These are phyloP conservation scores for Pomacea canaliculata DNA, from an alignment of 2,888 invertebrate species.

Conservation along the genomic window DNA sequence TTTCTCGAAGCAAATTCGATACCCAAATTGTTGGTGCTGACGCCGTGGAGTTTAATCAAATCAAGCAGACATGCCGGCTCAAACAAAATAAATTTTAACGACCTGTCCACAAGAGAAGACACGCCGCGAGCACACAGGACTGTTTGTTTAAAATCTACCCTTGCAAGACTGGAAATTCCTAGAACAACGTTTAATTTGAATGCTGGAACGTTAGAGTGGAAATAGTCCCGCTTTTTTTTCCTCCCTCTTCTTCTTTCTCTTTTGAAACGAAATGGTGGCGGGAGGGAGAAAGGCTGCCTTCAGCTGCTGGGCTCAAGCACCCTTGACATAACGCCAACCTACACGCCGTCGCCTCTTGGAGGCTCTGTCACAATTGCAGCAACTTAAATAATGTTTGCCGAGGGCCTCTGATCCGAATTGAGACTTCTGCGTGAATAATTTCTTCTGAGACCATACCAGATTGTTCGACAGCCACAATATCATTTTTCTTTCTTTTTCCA, in stretches of 20 bases:
- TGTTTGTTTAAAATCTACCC: constrained; percentile 3
- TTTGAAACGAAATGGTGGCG: not conserved
- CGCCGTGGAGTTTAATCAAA: constrained; percentile 1
- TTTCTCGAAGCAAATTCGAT: constrained; percentile 14
- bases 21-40: constrained; percentile 19
- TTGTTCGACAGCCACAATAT: not conserved
- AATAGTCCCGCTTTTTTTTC: constrained; percentile 4
- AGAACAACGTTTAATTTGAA: constrained; percentile 6
- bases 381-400: constrained; percentile 6
- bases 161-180: not conserved
- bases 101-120: constrained; percentile 4
- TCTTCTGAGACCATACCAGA: not conserved
- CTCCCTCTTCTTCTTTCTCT: not conserved
- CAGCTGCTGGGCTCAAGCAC: constrained; percentile 1
- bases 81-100: constrained; percentile 19
- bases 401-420: constrained; percentile 5
- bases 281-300: not conserved
- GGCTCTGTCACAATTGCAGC: constrained; percentile 10
- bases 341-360: not conserved
- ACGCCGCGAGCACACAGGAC: not conserved
- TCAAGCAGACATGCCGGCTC: not conserved
- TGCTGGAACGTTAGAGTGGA: constrained; percentile 5
- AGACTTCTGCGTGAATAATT: constrained; percentile 2
- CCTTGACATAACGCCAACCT: not conserved
- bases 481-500: not conserved